phyloP scores from a whole-genome alignment of 1,140 invertebrate genomes.

The Temnothorax curvispinosus region DNA sequence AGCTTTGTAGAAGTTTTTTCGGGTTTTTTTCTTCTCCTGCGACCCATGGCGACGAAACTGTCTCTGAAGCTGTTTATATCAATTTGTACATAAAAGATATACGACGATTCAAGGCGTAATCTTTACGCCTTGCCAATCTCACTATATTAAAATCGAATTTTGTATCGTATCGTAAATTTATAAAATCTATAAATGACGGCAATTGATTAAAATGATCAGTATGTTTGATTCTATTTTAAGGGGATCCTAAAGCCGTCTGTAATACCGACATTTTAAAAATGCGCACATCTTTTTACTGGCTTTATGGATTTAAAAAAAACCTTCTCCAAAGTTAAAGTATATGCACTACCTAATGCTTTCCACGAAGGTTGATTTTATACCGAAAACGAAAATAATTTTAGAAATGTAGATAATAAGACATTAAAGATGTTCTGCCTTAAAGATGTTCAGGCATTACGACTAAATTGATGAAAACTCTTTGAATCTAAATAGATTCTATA shows the following conservation, averaged over 20 bases:
- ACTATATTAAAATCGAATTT: not conserved
- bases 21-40: not conserved
- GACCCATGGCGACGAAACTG: not conserved
- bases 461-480: no score
- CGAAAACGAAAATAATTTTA: no score
- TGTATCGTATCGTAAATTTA: not conserved
- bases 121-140: not conserved
- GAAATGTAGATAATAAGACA: no score
- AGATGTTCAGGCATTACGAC: no score
- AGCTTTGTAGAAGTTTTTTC: not conserved
- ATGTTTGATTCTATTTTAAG: not conserved
- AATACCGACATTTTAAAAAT: not conserved
- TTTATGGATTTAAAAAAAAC: no score
- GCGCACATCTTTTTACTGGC: no score
- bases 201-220: not conserved
- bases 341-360: no score
- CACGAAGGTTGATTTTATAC: no score
- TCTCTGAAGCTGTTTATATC: not conserved
- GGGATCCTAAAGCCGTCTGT: no score
- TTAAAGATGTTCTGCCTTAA: no score
- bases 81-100: not conserved
- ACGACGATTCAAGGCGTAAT: not conserved
- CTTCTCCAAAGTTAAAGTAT: no score
- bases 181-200: not conserved
- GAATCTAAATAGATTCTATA: no score